Evolutionary conservation across 2,797 vertebrate genomes (phyloP), one percentile per base, ranked within the genome.

Genomic region (Champsocephalus esox): DNA sequence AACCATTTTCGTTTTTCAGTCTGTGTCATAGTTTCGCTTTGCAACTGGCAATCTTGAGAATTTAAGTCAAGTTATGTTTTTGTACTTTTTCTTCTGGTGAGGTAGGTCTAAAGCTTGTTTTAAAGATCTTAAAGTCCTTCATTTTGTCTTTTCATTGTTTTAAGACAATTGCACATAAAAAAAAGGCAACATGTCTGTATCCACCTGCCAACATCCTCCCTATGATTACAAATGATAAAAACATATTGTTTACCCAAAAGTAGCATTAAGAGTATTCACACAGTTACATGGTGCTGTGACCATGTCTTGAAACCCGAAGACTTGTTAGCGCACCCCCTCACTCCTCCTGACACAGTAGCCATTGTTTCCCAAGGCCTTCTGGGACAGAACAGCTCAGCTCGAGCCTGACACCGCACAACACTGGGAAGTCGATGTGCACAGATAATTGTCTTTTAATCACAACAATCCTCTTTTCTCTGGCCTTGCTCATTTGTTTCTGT

Each of bases 401-500:
- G 94, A 95, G 95, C 94, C 95, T 95, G 95, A 94, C 95, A 95
- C 95, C 84, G 80, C 84, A 88, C 91, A 88, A 93, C 92, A 94
- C 95, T 91, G 92, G 92, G 92, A 95, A 95, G 94, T 95, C 90
- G 88, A 95, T 94, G 93, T 81, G 78, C 90, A 89, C 92, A 93
- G 88, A 94, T 94, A 94, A 95, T 92, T 94, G 93, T 93, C 91
- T 93, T 93, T 94, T 93, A 94, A 94, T 90, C 90, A 89, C 88
- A 94, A 95, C 93, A 94, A 93, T 93, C 88, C 88, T 81, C 87
- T 89, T 92, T 93, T 94, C 87, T 92, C 83, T 84, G 81, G 76
- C 73, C 70, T 79, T 7, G 60, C 83, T 79, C 80, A n/a, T 87
- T 91, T 89, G 84, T 88, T 84, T 88, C 84, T 82, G 75, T 79